Evolutionary conservation across 53 echinoderm and acorn worm species (phyloP), one percentile per base, ranked within the genome.

Genomic region (Arbacia lixula): DNA sequence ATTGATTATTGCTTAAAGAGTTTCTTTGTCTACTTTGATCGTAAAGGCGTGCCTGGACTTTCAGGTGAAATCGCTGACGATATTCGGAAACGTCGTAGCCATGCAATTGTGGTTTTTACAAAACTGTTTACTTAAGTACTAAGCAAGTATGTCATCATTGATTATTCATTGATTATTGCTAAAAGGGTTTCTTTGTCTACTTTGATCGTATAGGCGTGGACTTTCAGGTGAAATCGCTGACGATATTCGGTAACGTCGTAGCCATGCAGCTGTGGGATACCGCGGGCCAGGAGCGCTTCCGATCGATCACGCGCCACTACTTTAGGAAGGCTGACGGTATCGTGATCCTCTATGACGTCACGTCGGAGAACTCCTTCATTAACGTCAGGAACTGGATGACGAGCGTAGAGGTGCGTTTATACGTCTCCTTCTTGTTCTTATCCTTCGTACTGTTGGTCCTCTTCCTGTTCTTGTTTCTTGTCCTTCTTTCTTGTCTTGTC

Each of bases 221-320:
- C 83, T 98, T 97, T 57, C 92, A 92, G 53, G 94, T 98, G n/a
- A 98, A 94, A 43, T 86, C 94, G 4, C 50, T 94, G 78, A 53
- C 71, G n/a, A 77, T 98, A 20, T 90, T 87, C 51, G 80, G 89
- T 62, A 86, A 87, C 49, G 51, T 94, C 55, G 88, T 98, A 12
- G 99, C 99, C 19, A 74, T 98, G 27, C 99, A 98, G 83, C 88
- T 98, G 0, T 98, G 99, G 99, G 99, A 98, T 76, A 98, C 99
- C 0, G 99, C 99, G 3, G 99, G 99, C 1, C 94, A 95, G 92
- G 94, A 95, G 42, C 51, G 99, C 12, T 98, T 94, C 71, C 86
- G 99, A 12, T 94, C 94, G 64, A 98, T 98, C 90, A 98, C 99
- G 11, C 84, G 94, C 26, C 99, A 98, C 36, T 98, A 98, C 83